Conservation (phyloP, 2,113 vertebrate species). For the Nycticebus coucang region DNA sequence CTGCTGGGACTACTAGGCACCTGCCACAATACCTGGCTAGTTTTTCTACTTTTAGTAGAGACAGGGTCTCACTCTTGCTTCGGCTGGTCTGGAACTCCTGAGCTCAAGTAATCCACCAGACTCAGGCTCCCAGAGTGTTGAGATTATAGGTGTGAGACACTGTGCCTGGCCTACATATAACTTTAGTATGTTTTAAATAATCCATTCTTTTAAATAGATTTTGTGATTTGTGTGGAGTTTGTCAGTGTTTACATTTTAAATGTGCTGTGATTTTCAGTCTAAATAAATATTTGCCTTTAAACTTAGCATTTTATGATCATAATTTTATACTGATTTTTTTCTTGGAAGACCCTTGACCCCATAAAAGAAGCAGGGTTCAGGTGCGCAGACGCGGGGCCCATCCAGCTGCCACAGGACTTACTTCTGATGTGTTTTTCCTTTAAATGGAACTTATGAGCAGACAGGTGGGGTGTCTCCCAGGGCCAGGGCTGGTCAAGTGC, state of each 20-base stretch:
- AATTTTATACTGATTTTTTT: not conserved
- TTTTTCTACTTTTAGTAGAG: too few relatives aligned
- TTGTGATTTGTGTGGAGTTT: not conserved
- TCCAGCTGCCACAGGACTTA: not conserved
- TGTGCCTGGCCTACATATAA: too few relatives aligned
- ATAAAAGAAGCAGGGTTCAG: not conserved
- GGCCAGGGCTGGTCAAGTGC: fast-evolving
- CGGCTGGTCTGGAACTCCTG: too few relatives aligned
- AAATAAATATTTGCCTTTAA: not conserved
- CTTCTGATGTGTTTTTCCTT: not conserved
- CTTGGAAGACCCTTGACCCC: not conserved
- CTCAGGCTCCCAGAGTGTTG: too few relatives aligned
- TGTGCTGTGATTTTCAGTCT: not conserved
- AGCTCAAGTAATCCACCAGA: too few relatives aligned
- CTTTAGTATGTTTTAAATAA: not conserved
- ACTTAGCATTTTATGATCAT: not conserved
- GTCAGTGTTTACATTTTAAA: not conserved
- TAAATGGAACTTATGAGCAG: too few relatives aligned
- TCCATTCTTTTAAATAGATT: not conserved
- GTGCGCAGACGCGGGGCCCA: fast-evolving
- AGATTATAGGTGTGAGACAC: too few relatives aligned
- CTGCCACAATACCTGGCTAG: too few relatives aligned
- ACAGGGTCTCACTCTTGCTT: too few relatives aligned
- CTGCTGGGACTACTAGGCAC: too few relatives aligned
- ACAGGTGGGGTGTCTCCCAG: not conserved